A percentile compares a stretch with the other conserved stretches of the same genome.
phyloP scores from a whole-genome alignment of 2,888 invertebrate genomes.

The Cyaniris semiargus region DNA sequence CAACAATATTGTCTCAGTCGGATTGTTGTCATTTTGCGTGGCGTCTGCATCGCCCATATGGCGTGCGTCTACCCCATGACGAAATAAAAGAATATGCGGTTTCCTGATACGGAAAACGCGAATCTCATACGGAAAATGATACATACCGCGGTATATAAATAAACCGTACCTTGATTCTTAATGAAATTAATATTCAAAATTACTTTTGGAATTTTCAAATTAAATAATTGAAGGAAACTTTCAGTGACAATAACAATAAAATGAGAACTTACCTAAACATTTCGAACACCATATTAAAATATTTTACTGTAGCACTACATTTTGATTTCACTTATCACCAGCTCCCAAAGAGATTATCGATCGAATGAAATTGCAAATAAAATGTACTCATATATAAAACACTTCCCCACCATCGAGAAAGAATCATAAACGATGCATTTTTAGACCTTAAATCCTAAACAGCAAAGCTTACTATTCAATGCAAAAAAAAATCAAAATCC shows the following conservation, averaged over 20 bases:
- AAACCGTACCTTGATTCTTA: not conserved
- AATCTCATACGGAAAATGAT: constrained; percentile 7
- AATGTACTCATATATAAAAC: constrained; percentile 40
- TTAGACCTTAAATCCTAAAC: constrained; percentile 30
- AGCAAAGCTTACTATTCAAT: constrained; percentile 36
- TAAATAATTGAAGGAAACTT: too few relatives aligned
- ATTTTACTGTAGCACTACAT: not conserved
- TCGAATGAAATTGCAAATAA: constrained; percentile 40
- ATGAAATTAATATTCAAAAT: too few relatives aligned
- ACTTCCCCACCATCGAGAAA: constrained; percentile 42
- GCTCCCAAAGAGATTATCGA: constrained; percentile 40
- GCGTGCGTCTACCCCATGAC: constrained; percentile 60
- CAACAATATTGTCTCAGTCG: constrained; percentile 68
- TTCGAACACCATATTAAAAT: not conserved
- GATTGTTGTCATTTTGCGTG: constrained; percentile 75
- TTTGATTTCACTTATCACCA: constrained; percentile 35
- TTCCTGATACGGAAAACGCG: constrained; percentile 37
- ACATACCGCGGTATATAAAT: not conserved
- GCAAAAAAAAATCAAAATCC: constrained; percentile 27
- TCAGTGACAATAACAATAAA: not conserved
- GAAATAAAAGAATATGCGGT: constrained; percentile 51
- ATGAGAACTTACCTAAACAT: constrained; percentile 20
- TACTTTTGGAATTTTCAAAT: too few relatives aligned
- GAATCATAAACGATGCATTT: not conserved
- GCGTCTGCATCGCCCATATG: constrained; percentile 63